Conservation (phyloP, 1,140 invertebrate species). For the Latrodectus geometricus region DNA sequence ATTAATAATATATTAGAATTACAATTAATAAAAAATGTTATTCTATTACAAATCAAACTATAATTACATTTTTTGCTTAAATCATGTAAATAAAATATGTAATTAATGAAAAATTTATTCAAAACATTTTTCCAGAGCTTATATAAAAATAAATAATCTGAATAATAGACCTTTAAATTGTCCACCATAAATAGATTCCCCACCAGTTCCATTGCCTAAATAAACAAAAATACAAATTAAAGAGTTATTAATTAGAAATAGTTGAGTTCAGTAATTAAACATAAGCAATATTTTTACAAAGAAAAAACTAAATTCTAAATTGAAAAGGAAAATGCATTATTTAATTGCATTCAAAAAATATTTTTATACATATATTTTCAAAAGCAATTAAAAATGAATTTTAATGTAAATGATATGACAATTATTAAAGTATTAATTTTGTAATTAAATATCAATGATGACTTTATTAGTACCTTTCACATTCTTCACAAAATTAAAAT, state of each 20-base stretch:
- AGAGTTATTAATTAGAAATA: no score
- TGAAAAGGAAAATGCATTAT: background rate
- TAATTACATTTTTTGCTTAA: no score
- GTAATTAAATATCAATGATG: no score
- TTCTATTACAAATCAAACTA: no score
- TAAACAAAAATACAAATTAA: slow-evolving; percentile 3
- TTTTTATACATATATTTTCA: background rate
- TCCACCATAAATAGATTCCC: slow-evolving; percentile 91
- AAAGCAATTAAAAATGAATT: no score
- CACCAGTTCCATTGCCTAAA: slow-evolving; percentile 86
- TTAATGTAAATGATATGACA: no score
- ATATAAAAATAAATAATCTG: no score
- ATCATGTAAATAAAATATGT: no score
- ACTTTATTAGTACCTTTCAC: no score
- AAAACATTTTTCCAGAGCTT: background rate
- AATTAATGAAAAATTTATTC: background rate
- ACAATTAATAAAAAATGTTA: background rate
- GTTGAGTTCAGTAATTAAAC: background rate
- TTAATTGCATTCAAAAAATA: background rate
- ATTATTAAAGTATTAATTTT: no score
- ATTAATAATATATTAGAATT: no score
- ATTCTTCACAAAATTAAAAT: no score
- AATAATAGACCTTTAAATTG: slow-evolving; percentile 80
- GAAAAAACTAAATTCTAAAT: background rate
- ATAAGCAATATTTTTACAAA: background rate